Evolutionary conservation across 2,797 vertebrate species (phyloP).

Genomic region (Rhodeus uyekii): DNA sequence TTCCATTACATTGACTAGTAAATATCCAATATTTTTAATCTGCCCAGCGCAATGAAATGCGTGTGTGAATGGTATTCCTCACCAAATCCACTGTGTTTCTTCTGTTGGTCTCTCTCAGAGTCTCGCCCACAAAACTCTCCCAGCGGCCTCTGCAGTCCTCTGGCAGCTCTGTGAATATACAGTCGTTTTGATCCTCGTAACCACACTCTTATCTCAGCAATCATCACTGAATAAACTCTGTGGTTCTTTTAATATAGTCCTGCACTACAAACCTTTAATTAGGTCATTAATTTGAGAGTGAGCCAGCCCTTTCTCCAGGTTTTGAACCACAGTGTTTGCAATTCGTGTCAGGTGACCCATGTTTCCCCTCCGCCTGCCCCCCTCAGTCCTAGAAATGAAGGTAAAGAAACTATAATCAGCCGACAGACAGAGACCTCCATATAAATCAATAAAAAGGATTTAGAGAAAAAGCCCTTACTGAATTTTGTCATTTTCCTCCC

Average conservation of each 20-base stretch:
- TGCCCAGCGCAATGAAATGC: not conserved
- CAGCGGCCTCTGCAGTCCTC: constrained; percentile 94
- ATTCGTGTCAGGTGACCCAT: constrained; percentile 98
- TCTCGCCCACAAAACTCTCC: constrained; percentile 96
- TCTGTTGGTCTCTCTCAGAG: constrained; percentile 90
- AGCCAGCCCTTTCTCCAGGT: constrained; percentile 89
- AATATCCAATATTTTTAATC: not conserved
- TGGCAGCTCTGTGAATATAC: constrained; percentile 82
- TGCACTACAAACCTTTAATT: constrained; percentile 78
- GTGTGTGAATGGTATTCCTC: constrained; percentile 55
- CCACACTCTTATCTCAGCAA: constrained; percentile 23
- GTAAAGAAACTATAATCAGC: not conserved
- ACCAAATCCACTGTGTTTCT: constrained; percentile 96
- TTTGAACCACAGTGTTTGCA: constrained; percentile 94
- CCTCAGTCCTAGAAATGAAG: constrained; percentile 79
- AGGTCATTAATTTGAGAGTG: constrained; percentile 86
- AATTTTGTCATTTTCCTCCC: constrained; percentile 95
- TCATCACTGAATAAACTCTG: not conserved
- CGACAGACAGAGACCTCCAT: not conserved
- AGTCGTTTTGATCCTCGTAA: not conserved
- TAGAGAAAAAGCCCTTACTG: constrained; percentile 80
- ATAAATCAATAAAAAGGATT: not conserved
- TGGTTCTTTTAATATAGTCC: not conserved
- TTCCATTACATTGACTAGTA: not conserved
- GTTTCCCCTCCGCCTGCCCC: constrained; percentile 91